These are phyloP conservation scores for Xestoiulus laeticollis DNA, from an alignment of 2,888 invertebrate genomes.

Conservation along the genomic window DNA sequence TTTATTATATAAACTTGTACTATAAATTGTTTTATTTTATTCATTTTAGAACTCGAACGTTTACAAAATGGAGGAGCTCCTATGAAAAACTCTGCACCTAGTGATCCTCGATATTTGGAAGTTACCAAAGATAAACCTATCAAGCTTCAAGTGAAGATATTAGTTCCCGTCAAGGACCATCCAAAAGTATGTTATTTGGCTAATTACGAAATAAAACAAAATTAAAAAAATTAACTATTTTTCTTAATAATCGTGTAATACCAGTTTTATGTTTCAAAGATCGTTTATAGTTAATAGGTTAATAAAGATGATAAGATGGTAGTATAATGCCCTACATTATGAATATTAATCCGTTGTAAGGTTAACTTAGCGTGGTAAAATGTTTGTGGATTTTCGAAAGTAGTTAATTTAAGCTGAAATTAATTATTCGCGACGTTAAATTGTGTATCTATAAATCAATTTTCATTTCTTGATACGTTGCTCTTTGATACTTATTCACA, in stretches of 20 bases:
- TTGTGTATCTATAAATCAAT: background rate
- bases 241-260: background rate
- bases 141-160: constrained; percentile 55
- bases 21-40: background rate
- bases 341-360: background rate
- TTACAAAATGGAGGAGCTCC: constrained; percentile 52
- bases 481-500: background rate
- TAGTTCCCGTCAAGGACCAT: constrained; percentile 56
- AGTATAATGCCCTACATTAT: too few species aligned
- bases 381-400: background rate
- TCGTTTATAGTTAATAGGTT: background rate
- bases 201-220: background rate
- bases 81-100: background rate
- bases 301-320: background rate
- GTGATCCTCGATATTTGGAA: constrained; percentile 54
- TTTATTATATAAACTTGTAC: too few species aligned
- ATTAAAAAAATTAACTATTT: background rate
- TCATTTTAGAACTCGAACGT: constrained; percentile 51
- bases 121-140: constrained; percentile 56
- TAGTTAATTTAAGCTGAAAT: background rate
- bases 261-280: background rate
- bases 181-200: constrained; percentile 52
- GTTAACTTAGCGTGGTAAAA: background rate
- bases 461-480: background rate
- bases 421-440: background rate